These are phyloP conservation scores for Trichosurus vulpecula DNA, from an alignment of 2,797 vertebrate genomes.

Conservation along the genomic window DNA sequence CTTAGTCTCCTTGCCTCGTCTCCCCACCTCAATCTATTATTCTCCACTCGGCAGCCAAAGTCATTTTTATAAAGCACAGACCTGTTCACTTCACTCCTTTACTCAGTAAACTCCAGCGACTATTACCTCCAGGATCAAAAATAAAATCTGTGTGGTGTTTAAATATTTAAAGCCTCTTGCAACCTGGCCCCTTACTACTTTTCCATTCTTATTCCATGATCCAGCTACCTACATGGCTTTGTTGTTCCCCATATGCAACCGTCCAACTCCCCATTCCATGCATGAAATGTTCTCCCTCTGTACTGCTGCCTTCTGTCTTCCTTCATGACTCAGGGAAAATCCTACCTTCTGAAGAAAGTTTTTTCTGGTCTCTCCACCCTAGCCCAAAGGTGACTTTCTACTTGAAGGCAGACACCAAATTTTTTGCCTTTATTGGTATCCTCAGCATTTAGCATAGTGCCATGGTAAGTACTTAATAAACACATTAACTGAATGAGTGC, in stretches of 20 bases:
- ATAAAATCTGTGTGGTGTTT: not conserved
- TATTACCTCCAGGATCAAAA: not conserved
- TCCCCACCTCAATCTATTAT: not conserved
- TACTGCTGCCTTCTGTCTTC: not conserved
- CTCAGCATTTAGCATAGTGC: not conserved
- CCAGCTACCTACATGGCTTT: not conserved
- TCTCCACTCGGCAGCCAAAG: not conserved
- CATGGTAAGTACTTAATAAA: not conserved
- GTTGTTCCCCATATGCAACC: not conserved
- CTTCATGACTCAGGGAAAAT: not conserved
- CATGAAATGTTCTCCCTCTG: not conserved
- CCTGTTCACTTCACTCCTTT: not conserved
- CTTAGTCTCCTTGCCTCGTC: not conserved
- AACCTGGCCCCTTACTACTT: not conserved
- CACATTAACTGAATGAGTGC: not conserved
- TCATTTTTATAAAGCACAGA: not conserved
- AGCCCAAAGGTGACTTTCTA: too few species aligned
- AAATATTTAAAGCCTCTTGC: not conserved
- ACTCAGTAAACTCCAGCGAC: not conserved
- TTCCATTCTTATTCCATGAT: not conserved
- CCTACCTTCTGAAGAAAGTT: not conserved
- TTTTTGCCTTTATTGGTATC: not conserved
- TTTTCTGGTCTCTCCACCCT: not conserved
- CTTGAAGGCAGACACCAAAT: too few species aligned
- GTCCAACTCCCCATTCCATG: not conserved